These are phyloP conservation scores for Diplodus puntazzo DNA, from an alignment of 2,797 vertebrate species.

Conservation along the genomic window DNA sequence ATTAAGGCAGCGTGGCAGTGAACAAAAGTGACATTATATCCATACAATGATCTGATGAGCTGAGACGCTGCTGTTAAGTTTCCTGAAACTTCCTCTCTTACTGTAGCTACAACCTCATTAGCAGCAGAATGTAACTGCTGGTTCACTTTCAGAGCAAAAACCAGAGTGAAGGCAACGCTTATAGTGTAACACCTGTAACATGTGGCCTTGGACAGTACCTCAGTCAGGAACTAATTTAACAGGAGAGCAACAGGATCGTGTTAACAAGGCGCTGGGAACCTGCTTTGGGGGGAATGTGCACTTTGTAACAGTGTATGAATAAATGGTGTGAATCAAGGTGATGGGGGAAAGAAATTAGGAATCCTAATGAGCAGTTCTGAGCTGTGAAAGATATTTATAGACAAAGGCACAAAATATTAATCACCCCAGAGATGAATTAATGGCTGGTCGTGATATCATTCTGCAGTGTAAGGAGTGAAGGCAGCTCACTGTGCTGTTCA, in stretches of 20 bases:
- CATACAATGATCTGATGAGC: too few relatives aligned
- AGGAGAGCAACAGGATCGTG: constrained; percentile 25
- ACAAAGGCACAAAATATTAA: constrained; percentile 31
- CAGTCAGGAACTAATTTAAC: constrained; percentile 29
- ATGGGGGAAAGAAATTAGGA: constrained; percentile 16
- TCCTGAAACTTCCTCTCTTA: too few relatives aligned
- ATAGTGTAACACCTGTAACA: not conserved
- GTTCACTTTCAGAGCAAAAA: not conserved
- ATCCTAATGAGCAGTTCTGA: constrained; percentile 32
- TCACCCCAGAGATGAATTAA: constrained; percentile 24
- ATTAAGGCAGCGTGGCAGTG: too few relatives aligned
- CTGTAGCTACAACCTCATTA: too few relatives aligned
- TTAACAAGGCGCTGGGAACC: constrained; percentile 50
- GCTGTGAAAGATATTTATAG: constrained; percentile 36
- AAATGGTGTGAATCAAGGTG: constrained; percentile 47
- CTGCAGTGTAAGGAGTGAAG: constrained; percentile 2
- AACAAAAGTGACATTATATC: too few relatives aligned
- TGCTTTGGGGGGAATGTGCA: constrained; percentile 40
- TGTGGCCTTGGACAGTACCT: not conserved
- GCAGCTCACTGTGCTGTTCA: not conserved
- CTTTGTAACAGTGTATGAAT: constrained; percentile 32
- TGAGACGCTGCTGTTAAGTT: too few relatives aligned
- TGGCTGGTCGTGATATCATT: constrained; percentile 1
- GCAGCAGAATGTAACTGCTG: too few relatives aligned
- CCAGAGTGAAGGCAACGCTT: not conserved